phyloP scores from a whole-genome alignment of 2,888 invertebrate species.

The Lymantria dispar region DNA sequence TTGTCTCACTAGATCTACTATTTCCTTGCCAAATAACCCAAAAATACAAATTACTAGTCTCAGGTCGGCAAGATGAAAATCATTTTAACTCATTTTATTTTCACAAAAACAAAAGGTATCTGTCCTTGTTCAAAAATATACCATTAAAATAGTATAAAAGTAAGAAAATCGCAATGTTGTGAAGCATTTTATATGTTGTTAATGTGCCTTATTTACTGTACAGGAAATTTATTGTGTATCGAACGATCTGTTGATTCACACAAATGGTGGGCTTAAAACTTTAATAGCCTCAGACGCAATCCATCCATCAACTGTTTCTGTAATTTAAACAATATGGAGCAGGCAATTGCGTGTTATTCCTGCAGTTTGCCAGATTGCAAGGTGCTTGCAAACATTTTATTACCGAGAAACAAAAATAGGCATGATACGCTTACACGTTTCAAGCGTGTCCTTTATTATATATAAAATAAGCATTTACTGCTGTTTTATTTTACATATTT shows the following conservation, averaged over 20 bases:
- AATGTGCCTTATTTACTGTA: slow-evolving; percentile 1
- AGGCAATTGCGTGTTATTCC: neutral
- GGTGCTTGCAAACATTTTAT: neutral
- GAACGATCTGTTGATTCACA: neutral
- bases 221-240: slow-evolving; percentile 8
- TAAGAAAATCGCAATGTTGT: slow-evolving; percentile 16
- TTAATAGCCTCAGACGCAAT: neutral
- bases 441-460: no score
- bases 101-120: no score
- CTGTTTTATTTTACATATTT: no score
- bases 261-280: neutral
- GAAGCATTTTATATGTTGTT: slow-evolving; percentile 5
- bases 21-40: no score
- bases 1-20: no score
- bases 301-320: neutral
- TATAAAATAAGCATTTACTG: no score
- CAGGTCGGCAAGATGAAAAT: no score
- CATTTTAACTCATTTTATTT: no score
- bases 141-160: no score
- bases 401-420: neutral
- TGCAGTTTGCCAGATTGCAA: neutral
- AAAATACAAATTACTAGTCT: no score
- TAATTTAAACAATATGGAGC: neutral
- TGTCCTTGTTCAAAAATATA: no score
- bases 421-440: no score